phyloP scores from a whole-genome alignment of 1,140 invertebrate genomes.

The Heliconius congener region DNA sequence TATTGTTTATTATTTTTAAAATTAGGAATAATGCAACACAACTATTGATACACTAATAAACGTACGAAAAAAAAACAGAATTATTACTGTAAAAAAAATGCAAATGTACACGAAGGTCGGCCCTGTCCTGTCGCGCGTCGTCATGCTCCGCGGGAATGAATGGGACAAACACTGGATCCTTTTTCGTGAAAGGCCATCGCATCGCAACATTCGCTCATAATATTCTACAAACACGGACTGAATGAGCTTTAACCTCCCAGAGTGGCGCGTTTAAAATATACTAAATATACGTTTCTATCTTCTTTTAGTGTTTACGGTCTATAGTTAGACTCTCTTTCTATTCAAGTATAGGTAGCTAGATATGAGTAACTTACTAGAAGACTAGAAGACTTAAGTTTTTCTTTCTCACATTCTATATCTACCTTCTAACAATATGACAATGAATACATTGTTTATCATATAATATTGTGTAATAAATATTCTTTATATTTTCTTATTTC shows the following conservation, averaged over 20 bases:
- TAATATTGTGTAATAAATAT: too few relatives aligned
- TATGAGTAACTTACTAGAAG: neutral
- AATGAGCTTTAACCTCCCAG: slow-evolving; percentile 31
- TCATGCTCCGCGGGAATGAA: slow-evolving; percentile 66
- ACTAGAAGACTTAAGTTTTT: neutral
- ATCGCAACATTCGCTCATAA: slow-evolving; percentile 52
- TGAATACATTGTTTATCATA: too few relatives aligned
- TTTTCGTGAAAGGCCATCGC: slow-evolving; percentile 69
- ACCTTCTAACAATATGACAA: too few relatives aligned
- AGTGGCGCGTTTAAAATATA: slow-evolving; percentile 22
- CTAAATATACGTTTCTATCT: neutral
- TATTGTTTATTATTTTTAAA: too few relatives aligned
- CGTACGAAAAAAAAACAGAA: neutral
- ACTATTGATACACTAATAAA: neutral
- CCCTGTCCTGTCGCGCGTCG: slow-evolving; percentile 48
- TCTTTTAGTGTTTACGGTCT: neutral
- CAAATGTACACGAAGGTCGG: slow-evolving; percentile 40
- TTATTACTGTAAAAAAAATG: neutral
- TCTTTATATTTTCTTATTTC: too few relatives aligned
- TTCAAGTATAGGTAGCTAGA: neutral
- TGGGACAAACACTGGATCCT: slow-evolving; percentile 61
- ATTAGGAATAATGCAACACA: too few relatives aligned
- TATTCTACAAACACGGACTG: slow-evolving; percentile 38
- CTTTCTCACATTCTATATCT: neutral
- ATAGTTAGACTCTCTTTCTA: neutral